Percentiles rank a stretch among this genome's conserved stretches.
These are phyloP conservation scores for Dastarcus helophoroides DNA, from an alignment of 2,888 invertebrate genomes.

Conservation along the genomic window DNA sequence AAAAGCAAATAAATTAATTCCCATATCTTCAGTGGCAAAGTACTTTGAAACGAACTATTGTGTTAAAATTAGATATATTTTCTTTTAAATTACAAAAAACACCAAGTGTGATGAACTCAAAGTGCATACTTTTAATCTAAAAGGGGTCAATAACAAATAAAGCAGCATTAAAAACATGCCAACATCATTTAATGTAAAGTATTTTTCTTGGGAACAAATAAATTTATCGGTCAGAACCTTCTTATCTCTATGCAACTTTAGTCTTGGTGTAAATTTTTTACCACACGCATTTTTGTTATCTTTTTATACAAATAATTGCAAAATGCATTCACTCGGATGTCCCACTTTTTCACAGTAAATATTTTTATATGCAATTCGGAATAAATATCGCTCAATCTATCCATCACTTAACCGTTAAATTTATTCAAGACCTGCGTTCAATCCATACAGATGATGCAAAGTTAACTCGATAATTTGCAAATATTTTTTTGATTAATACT, in stretches of 20 bases:
- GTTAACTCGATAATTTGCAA: too few species aligned
- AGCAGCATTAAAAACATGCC: conserved; percentile 22
- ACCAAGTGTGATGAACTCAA: conserved; percentile 31
- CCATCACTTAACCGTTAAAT: too few species aligned
- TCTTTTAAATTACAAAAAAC: conserved; percentile 21
- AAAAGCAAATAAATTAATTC: conserved; percentile 19
- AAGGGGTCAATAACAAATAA: conserved; percentile 32
- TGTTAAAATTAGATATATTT: conserved; percentile 29
- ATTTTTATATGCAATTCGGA: too few species aligned
- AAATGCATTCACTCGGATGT: too few species aligned
- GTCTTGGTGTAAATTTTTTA: conserved; percentile 17
- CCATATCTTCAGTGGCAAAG: conserved; percentile 23
- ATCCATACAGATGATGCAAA: too few species aligned
- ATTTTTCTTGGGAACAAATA: conserved; percentile 28
- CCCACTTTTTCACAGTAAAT: too few species aligned
- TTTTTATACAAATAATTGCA: too few species aligned
- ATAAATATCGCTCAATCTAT: too few species aligned
- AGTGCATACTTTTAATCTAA: conserved; percentile 25
- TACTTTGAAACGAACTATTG: conserved; percentile 27
- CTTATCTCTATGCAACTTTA: conserved; percentile 24
- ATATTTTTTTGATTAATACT: too few species aligned
- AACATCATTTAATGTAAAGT: conserved; percentile 8
- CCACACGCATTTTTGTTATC: too few species aligned
- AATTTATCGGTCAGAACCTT: conserved; percentile 35
- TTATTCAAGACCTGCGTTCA: too few species aligned